Evolutionary conservation across 2,797 vertebrate species (phyloP).

Genomic region (Lemur catta): DNA sequence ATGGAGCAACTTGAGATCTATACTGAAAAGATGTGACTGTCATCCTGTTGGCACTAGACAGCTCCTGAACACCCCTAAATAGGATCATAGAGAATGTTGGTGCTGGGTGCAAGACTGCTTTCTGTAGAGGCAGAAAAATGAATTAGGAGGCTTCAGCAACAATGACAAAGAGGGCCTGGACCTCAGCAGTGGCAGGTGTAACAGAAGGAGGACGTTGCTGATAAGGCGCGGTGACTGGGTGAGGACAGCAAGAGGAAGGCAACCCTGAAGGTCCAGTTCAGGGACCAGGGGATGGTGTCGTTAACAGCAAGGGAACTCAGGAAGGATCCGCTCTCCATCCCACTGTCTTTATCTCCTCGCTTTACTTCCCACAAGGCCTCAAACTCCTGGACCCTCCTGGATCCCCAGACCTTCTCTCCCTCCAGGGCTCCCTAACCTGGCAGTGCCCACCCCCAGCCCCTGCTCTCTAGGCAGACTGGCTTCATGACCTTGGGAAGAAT

Average conservation of each 20-base stretch:
- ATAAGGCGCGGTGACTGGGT: neutral
- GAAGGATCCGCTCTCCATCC: neutral
- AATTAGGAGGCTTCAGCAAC: neutral
- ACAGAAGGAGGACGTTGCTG: neutral
- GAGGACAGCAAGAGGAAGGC: neutral
- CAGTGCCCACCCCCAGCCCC: neutral
- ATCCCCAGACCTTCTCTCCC: fast-evolving
- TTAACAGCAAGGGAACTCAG: neutral
- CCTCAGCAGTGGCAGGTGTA: neutral
- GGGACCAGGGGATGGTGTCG: neutral
- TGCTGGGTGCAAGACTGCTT: neutral
- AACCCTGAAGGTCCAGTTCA: neutral
- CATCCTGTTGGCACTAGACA: fast-evolving
- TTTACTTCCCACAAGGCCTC: neutral
- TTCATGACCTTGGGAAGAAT: neutral
- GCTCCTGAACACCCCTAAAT: neutral
- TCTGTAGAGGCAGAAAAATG: neutral
- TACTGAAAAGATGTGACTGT: neutral
- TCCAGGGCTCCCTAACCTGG: neutral
- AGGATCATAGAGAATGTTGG: neutral
- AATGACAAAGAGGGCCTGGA: neutral
- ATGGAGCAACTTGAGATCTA: neutral
- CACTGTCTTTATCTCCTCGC: neutral
- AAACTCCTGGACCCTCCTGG: neutral
- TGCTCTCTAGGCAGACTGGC: neutral